Base-by-base conservation (phyloP, 1,140 invertebrate genomes). In the Leptinotarsa texana region DNA sequence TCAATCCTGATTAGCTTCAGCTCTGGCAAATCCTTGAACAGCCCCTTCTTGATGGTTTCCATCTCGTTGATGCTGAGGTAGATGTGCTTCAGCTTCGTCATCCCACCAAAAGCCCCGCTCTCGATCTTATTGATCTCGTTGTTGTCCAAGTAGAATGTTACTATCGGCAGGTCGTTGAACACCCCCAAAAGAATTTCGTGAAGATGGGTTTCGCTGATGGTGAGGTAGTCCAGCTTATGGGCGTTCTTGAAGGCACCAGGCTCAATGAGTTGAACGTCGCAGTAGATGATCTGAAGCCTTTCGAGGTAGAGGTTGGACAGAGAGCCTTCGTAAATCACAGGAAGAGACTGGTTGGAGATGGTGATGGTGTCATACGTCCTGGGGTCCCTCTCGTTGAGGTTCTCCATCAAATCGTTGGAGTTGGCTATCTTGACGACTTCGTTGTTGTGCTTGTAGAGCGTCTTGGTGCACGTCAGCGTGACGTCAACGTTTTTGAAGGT, bases 51-150 rank as follows among this genome's bases (percentile, higher is more conserved):
- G 13, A 74, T 69, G n/a, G 48, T 66, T 17, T 27, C 63, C 48
- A 69, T 68, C 6, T 21, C 18, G 57, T 68, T 69, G n/a, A 74
- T 57, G 18, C 66, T 57, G 15, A 74, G n/a, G 15, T 67, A 24
- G 49, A 74, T 61, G 5, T 69, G 15, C 17, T 22, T 69, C 22
- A 74, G 15, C n/a, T 47, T 47, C 11, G n/a, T 18, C 48, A 74
- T 57, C 6, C 67, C 51, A n/a, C 68, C 49, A 62, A 74, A 74
- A 49, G 51, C 24, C 48, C 73, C 73, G 57, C 49, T 49, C 57
- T 47, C n/a, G 5, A 74, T 48, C 51, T 61, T 22, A 61, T 18
- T 63, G 6, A 68, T 69, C n/a, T 74, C 42, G n/a, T 49, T 48
- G 62, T 62, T 65, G 27, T 65, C 63, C 63, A 65, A 33, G 11